A percentile compares a stretch with the other conserved stretches of the same genome.
Conservation (phyloP, 2,113 vertebrate genomes). For the Microcebus ravelobensis region DNA sequence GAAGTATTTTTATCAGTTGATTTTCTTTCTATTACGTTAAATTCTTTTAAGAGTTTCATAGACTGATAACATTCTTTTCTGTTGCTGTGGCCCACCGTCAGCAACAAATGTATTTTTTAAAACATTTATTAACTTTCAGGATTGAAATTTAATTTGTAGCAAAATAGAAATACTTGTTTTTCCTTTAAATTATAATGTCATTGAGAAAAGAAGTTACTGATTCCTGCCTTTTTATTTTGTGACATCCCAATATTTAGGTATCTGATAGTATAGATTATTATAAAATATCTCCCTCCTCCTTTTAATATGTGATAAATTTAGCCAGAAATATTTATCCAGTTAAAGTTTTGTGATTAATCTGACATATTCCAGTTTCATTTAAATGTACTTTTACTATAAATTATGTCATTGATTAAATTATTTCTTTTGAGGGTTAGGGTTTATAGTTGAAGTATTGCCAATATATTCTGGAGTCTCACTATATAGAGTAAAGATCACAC, state of each 20-base stretch:
- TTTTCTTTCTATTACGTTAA: neutral
- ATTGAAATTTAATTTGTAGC: constrained; percentile 13
- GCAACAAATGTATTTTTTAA: neutral
- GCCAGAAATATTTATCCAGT: neutral
- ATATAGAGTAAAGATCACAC: neutral
- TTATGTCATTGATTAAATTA: neutral
- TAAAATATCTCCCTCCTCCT: neutral
- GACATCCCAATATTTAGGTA: neutral
- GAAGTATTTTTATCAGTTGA: neutral
- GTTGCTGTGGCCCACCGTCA: neutral
- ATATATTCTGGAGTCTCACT: neutral
- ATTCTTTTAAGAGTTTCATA: neutral
- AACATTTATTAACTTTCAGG: neutral
- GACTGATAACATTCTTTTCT: too few species aligned
- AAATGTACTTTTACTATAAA: neutral
- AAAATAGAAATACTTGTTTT: neutral
- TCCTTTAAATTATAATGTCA: neutral
- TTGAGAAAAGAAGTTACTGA: neutral
- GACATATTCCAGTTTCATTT: neutral
- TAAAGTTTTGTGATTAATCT: neutral
- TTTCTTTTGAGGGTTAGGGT: neutral
- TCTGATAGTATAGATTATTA: neutral
- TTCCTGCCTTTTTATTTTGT: neutral
- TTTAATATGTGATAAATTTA: neutral
- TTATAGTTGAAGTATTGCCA: neutral